Evolutionary conservation across 2,888 invertebrate species (phyloP), one percentile per base, ranked within the genome.

Genomic region (Alloscopus bannaensis): DNA sequence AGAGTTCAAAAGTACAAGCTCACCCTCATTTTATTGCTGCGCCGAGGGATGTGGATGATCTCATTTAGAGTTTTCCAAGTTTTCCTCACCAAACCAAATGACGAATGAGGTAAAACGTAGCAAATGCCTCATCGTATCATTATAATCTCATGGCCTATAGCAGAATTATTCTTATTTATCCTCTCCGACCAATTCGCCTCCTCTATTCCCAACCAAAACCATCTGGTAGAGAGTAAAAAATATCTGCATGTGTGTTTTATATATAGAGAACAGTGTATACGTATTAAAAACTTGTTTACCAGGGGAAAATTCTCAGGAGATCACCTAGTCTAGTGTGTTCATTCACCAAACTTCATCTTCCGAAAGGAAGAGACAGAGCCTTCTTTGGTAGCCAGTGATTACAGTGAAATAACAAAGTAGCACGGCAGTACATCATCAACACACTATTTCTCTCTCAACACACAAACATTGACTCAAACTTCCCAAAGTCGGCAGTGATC

Each of bases 41-140:
- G 65, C 65, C 24, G 62, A 73, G 73, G 66, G 73, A 73, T 73
- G 65, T 59, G 36, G 64, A 73, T 73, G 73, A 73, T 65, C 73
- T 73, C 73, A 73, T 73, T 73, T 73, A 66, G 59, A 57, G 57
- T 57, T 66, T 73, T 66, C 45, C 59, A 29, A 73, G 57, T 59
- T 64, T 72, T 64, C 26, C 1, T 24, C 36, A 28, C 6, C 36
- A 31, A 60, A 50, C 24, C 22, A 62, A 42, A n/a, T n/a, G n/a
- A n/a, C n/a, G n/a, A 62, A 42, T 40, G 28, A 24, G 55, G 55
- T 18, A n/a, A 47, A 52, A 52, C 6, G 55, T 13, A 45, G 45
- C 45, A 45, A 36, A 36, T n/a, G 45, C n/a, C 13, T 3, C 45
- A 16, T 45, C 45, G n/a, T n/a, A 45, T 45, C 45, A 45, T 45